These are phyloP conservation scores for Agriopis marginaria DNA, from an alignment of 2,888 invertebrate species.

Conservation along the genomic window DNA sequence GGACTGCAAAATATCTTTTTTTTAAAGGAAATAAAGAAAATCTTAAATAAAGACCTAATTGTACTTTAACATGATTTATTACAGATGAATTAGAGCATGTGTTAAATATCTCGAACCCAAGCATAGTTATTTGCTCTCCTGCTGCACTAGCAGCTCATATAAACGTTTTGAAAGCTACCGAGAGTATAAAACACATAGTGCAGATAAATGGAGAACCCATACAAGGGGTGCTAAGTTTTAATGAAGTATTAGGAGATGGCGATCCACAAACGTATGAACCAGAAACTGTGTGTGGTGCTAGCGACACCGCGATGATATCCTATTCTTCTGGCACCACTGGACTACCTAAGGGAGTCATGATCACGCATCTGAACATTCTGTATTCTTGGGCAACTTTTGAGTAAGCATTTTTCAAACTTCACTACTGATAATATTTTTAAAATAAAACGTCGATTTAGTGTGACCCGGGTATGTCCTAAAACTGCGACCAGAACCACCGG, in stretches of 20 bases:
- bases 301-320: constrained; percentile 65
- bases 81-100: constrained; percentile 88
- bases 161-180: constrained; percentile 45
- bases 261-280: constrained; percentile 40
- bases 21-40: not conserved
- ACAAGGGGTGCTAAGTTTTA: constrained; percentile 36
- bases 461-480: too few species aligned
- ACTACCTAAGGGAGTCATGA: constrained; percentile 90
- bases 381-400: constrained; percentile 55
- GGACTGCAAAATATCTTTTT: not conserved
- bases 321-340: constrained; percentile 91
- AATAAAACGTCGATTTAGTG: too few species aligned
- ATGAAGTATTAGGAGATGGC: constrained; percentile 36
- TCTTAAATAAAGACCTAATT: not conserved
- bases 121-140: constrained; percentile 86
- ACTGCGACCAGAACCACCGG: too few species aligned
- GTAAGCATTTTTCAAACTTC: constrained; percentile 20
- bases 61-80: constrained; percentile 31
- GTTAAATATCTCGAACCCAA: constrained; percentile 88
- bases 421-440: not conserved
- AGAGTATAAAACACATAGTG: constrained; percentile 79
- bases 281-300: constrained; percentile 43
- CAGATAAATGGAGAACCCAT: constrained; percentile 45
- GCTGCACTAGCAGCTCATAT: constrained; percentile 47
- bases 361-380: constrained; percentile 82